These are phyloP conservation scores for Kryptopterus vitreolus DNA, from an alignment of 2,797 vertebrate genomes.

Conservation along the genomic window DNA sequence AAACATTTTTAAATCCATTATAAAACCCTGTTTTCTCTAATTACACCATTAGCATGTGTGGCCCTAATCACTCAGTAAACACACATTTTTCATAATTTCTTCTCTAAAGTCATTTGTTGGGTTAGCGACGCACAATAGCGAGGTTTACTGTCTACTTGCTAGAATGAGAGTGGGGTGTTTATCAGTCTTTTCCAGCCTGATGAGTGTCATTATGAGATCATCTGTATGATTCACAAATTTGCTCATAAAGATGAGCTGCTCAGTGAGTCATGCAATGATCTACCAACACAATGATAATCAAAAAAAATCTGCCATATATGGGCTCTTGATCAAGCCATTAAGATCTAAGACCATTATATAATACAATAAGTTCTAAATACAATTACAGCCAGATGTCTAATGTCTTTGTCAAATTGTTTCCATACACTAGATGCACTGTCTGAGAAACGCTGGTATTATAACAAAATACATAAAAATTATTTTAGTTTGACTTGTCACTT, in stretches of 20 bases:
- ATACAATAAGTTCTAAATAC: neutral
- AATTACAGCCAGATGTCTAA: neutral
- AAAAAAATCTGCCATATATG: neutral
- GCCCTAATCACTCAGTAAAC: neutral
- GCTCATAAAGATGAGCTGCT: slow-evolving; percentile 37
- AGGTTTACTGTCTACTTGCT: slow-evolving; percentile 39
- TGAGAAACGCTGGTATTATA: slow-evolving; percentile 37
- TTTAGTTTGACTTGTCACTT: slow-evolving; percentile 48
- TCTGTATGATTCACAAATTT: slow-evolving; percentile 59
- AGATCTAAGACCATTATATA: neutral
- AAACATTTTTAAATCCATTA: neutral
- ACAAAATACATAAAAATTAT: slow-evolving; percentile 50
- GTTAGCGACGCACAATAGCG: slow-evolving; percentile 29
- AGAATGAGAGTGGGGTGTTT: slow-evolving; percentile 29
- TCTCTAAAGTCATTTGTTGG: slow-evolving; percentile 27
- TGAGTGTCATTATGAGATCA: slow-evolving; percentile 70
- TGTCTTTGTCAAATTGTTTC: neutral
- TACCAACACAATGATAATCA: neutral
- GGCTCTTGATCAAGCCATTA: neutral
- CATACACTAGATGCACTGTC: neutral
- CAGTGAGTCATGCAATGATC: slow-evolving; percentile 51
- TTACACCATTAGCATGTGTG: neutral
- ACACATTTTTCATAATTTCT: slow-evolving; percentile 25
- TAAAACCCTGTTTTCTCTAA: neutral
- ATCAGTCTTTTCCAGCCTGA: slow-evolving; percentile 58